Base-by-base conservation (phyloP, 2,888 invertebrate species). In the Lycophotia porphyrea region DNA sequence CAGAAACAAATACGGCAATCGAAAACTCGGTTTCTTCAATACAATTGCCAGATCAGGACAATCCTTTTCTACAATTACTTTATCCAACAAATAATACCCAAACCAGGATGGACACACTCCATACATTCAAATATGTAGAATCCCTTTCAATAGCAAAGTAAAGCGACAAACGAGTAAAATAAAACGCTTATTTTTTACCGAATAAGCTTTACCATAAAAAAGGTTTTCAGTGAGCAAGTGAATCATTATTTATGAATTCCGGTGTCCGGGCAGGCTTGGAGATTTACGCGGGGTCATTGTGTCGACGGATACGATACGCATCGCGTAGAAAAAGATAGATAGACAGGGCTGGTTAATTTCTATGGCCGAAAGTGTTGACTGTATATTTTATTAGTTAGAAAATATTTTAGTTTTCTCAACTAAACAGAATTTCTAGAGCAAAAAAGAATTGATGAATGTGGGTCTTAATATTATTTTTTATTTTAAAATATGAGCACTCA, bases 181-280 rank as follows among this genome's bases (percentile, higher is more conserved):
- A 95, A 95, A 95, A 93, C 92, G 93, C 92, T 90, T 90, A n/a
- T 93, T 93, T 95, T 94, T 93, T 94, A 94, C 93, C 93, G 93
- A 94, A 95, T 95, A 96, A 95, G 93, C 94, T 95, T 94, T 93
- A 94, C 95, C 94, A 95, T 95, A 96, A 96, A 96, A 96, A 96
- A 96, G 96, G 95, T 96, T 96, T 96, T 95, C 96, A 95, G 95
- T 94, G 95, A 95, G 95, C 96, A 95, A 96, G 96, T 96, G 96
- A 96, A 96, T 96, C 96, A 96, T 96, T 96, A 96, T 96, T 96
- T 96, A 96, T 96, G 96, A 96, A 96, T 96, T 95, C 95, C 96
- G 95, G 94, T 94, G 95, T 95, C 94, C 93, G 94, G 89, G 89
- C 81, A 58, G 70, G 77, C 78, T 86, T 44, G 91, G 95, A 96